Conservation (phyloP, 2,888 invertebrate species). For the Leucophora obtusa region DNA sequence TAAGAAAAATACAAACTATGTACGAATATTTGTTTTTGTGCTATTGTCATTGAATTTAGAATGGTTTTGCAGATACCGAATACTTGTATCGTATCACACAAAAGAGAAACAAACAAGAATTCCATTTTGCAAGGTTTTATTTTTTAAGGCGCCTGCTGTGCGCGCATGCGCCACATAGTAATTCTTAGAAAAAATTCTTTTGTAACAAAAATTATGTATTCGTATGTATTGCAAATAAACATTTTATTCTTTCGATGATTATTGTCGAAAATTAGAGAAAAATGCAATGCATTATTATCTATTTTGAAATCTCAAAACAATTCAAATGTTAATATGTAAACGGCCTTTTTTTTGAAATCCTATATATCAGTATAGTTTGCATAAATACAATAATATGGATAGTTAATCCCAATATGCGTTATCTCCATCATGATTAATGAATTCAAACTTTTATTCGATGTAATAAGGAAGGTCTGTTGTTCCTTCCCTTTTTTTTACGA, state of each 20-base stretch:
- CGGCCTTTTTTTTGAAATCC: not conserved
- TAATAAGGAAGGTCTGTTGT: too few relatives aligned
- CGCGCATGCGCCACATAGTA: constrained; percentile 61
- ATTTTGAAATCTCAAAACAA: not conserved
- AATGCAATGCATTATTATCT: not conserved
- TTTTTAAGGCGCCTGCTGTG: constrained; percentile 56
- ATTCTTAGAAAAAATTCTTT: constrained; percentile 58
- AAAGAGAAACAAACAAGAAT: constrained; percentile 16
- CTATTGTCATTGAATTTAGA: constrained; percentile 45
- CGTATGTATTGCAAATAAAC: not conserved
- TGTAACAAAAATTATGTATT: constrained; percentile 24
- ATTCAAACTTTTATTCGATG: too few relatives aligned
- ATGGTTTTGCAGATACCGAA: constrained; percentile 34
- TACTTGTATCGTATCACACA: constrained; percentile 2
- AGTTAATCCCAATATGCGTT: too few relatives aligned
- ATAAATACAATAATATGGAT: too few relatives aligned
- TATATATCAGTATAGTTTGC: not conserved
- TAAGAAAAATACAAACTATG: constrained; percentile 6
- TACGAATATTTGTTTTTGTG: constrained; percentile 13
- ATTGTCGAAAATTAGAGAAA: constrained; percentile 1
- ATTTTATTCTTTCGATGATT: not conserved
- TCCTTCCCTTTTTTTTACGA: too few relatives aligned
- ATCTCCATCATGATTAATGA: too few relatives aligned
- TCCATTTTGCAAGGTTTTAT: constrained; percentile 45
- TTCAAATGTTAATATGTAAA: too few relatives aligned